Conservation (phyloP, 2,797 vertebrate genomes). For the Lagorchestes hirsutus region DNA sequence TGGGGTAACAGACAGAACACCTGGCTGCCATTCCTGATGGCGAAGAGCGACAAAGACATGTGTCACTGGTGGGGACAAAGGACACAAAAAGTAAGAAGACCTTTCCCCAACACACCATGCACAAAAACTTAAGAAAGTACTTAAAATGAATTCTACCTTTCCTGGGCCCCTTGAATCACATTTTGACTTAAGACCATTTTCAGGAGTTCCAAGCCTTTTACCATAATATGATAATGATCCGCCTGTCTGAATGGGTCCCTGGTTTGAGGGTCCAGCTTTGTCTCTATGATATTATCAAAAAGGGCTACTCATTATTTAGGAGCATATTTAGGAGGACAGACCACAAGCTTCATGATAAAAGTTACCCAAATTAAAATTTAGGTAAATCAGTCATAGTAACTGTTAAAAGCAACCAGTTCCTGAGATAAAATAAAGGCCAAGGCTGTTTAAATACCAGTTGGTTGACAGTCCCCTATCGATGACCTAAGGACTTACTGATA, state of each 20-base stretch:
- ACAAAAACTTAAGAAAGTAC: background rate
- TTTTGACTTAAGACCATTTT: background rate
- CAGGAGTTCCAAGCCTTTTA: background rate
- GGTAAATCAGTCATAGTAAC: background rate
- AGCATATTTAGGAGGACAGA: background rate
- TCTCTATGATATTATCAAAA: background rate
- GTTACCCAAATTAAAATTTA: background rate
- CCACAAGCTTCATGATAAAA: background rate
- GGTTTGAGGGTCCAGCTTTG: background rate
- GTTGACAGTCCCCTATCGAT: background rate
- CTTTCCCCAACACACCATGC: background rate
- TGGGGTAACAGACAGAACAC: constrained; percentile 7
- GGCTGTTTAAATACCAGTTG: background rate
- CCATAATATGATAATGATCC: background rate
- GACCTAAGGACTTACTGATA: background rate
- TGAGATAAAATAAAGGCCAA: background rate
- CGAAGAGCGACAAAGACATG: constrained; percentile 3
- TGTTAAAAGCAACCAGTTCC: background rate
- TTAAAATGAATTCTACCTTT: background rate
- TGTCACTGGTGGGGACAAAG: background rate
- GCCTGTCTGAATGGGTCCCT: background rate
- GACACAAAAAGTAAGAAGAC: background rate
- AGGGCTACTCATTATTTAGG: background rate
- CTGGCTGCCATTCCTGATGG: background rate
- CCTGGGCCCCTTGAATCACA: background rate